phyloP scores from a whole-genome alignment of 2,797 vertebrate genomes.

The Pangasius krempfi region DNA sequence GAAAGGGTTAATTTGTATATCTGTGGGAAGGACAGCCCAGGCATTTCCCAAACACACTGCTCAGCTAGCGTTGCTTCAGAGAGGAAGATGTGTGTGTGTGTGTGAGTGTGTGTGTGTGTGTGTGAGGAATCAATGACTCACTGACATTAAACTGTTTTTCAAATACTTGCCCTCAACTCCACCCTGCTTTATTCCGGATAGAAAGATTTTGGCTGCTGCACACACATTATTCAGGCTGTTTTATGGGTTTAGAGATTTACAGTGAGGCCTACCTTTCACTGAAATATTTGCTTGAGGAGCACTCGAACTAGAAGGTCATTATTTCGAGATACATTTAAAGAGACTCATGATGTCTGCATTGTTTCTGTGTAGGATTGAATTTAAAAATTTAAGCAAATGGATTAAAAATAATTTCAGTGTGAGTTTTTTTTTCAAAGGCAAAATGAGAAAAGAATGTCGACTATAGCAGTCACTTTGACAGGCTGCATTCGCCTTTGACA shows the following conservation, averaged over 20 bases:
- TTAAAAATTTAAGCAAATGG: background rate
- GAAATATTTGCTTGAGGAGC: constrained; percentile 12
- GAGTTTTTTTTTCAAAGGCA: background rate
- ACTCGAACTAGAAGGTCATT: background rate
- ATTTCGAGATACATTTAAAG: background rate
- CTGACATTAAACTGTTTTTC: constrained; percentile 7
- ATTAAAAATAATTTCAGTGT: background rate
- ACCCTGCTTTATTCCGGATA: background rate
- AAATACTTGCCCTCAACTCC: constrained; percentile 15
- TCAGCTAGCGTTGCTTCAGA: background rate
- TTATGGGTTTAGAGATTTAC: constrained; percentile 24
- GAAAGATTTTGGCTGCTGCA: background rate
- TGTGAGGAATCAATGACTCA: background rate
- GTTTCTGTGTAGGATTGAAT: background rate
- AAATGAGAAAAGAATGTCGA: background rate
- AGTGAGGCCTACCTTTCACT: constrained; percentile 22
- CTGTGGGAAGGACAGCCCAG: background rate
- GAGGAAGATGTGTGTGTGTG: background rate
- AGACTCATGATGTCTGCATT: background rate
- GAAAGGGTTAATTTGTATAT: background rate
- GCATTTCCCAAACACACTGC: background rate
- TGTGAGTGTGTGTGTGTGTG: background rate
- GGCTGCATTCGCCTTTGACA: background rate
- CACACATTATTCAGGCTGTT: background rate
- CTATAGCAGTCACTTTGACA: background rate